Base-by-base conservation (phyloP, 2,797 vertebrate genomes). In the Catamblyrhynchus diadema region DNA sequence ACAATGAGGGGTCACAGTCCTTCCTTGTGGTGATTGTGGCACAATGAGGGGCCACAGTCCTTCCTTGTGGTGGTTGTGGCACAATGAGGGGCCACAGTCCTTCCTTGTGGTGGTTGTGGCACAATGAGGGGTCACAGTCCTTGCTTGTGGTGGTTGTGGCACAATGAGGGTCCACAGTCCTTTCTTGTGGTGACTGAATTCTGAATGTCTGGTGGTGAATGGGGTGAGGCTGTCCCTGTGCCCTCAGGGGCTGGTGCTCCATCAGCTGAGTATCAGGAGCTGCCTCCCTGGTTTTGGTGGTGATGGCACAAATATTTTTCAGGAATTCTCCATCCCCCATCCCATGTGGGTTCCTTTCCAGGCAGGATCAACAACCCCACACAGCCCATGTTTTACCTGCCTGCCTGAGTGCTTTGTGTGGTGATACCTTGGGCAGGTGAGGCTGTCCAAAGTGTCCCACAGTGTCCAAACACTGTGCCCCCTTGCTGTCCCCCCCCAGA, bases 401-500 rank as follows among this genome's bases (percentile, higher is more conserved):
- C 27, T 5, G 33, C 73, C 32, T 2, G 5, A 33, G 70, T 1
- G 21, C 79, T 35, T 22, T 14, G 50, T 53, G 50, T 28, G 56
- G 14, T 2, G 42, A 6, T 22, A 7, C 41, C 64, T 59, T 1
- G 2, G 25, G 16, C 23, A 24, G 81, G 12, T 32, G 74, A 39
- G 37, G 59, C 53, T 79, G 69, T 50, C 19, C 59, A 24, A 0
- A 14, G 1, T 27, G 59, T 47, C 80, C 67, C 66, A 2, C 39
- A 5, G 19, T 9, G 33, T 24, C 83, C 94, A 23, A 44, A 57
- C 86, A 0, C 27, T 12, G 45, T 44, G 93, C 75, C 75, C 1
- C 39, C 3, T 30, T 11, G 19, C 54, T n/a, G 72, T 27, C 67
- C 82, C 57, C 41, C 67, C 65, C 2, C 95, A 99, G 99, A 99